A percentile compares a stretch with the other conserved stretches of the same genome.
Conservation (phyloP, 2,888 invertebrate genomes). For the Melanostoma scalare region DNA sequence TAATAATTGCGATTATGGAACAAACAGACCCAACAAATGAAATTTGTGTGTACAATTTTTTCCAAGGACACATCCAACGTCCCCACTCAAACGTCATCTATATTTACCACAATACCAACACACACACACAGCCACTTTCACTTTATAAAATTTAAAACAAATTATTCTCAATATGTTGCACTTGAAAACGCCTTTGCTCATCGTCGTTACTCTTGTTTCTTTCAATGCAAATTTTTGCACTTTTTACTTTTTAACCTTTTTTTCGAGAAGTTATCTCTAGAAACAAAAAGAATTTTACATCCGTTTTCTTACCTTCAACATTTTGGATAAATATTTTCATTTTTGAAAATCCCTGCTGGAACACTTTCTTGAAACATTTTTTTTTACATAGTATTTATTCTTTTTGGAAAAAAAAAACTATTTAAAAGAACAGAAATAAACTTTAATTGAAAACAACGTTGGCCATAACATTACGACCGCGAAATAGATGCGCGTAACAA, state of each 20-base stretch:
- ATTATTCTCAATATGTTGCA: too few relatives aligned
- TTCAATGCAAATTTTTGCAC: not conserved
- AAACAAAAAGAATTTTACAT: slow-evolving; percentile 63
- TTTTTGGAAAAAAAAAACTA: slow-evolving; percentile 29
- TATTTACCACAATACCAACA: too few relatives aligned
- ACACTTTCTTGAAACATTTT: slow-evolving; percentile 58
- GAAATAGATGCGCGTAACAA: slow-evolving; percentile 68
- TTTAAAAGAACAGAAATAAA: slow-evolving; percentile 56
- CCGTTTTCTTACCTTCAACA: slow-evolving; percentile 73
- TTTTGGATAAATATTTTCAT: slow-evolving; percentile 71
- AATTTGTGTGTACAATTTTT: too few relatives aligned
- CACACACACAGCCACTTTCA: too few relatives aligned
- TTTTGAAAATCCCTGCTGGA: slow-evolving; percentile 71
- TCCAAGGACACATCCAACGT: too few relatives aligned
- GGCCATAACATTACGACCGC: slow-evolving; percentile 68
- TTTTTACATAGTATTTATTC: slow-evolving; percentile 27
- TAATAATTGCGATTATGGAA: too few relatives aligned
- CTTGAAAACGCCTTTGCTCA: slow-evolving; percentile 27
- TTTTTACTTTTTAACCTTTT: slow-evolving; percentile 31
- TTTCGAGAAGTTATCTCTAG: slow-evolving; percentile 42
- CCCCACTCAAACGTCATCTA: too few relatives aligned
- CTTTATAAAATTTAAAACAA: too few relatives aligned
- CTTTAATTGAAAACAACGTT: slow-evolving; percentile 53
- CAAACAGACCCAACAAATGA: too few relatives aligned
- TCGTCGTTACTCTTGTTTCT: not conserved